These are phyloP conservation scores for Chironomus riparius DNA, from an alignment of 2,888 invertebrate genomes.

Conservation along the genomic window DNA sequence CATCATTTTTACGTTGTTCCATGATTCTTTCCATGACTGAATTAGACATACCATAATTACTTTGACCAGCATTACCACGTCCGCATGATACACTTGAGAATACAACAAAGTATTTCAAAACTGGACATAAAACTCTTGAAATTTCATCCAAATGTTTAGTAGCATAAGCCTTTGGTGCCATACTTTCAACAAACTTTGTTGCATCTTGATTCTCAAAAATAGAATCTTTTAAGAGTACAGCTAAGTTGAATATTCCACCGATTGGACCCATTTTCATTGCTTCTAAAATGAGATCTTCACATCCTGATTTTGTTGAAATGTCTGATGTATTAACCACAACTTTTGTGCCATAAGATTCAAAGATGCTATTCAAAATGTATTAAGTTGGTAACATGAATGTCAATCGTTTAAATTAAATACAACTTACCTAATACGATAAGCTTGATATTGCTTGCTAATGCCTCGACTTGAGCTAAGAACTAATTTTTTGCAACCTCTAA, in stretches of 20 bases:
- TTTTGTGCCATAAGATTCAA: conserved; percentile 61
- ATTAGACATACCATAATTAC: conserved; percentile 85
- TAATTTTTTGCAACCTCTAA: conserved; percentile 69
- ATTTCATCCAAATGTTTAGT: conserved; percentile 66
- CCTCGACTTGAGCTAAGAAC: conserved; percentile 75
- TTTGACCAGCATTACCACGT: conserved; percentile 83
- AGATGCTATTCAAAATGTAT: conserved; percentile 44
- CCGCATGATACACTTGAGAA: conserved; percentile 90
- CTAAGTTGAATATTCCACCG: conserved; percentile 61
- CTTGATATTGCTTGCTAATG: conserved; percentile 72
- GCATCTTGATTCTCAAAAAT: conserved; percentile 67
- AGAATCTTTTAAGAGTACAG: conserved; percentile 67
- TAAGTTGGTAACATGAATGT: background rate
- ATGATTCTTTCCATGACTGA: conserved; percentile 83
- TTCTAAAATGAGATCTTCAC: conserved; percentile 10
- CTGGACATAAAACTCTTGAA: conserved; percentile 50
- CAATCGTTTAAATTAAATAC: too few relatives aligned
- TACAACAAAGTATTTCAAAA: conserved; percentile 67
- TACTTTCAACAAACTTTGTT: conserved; percentile 58
- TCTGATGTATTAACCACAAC: conserved; percentile 50
- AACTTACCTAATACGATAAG: conserved; percentile 54
- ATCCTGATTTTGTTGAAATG: conserved; percentile 18
- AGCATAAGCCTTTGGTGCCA: conserved; percentile 69
- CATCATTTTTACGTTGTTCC: conserved; percentile 58
- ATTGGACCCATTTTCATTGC: conserved; percentile 21